A percentile compares a stretch with the other conserved stretches of the same genome.
Evolutionary conservation across 92 coral and sea anemone species (phyloP).

Genomic region (Isaurus tuberculatus): DNA sequence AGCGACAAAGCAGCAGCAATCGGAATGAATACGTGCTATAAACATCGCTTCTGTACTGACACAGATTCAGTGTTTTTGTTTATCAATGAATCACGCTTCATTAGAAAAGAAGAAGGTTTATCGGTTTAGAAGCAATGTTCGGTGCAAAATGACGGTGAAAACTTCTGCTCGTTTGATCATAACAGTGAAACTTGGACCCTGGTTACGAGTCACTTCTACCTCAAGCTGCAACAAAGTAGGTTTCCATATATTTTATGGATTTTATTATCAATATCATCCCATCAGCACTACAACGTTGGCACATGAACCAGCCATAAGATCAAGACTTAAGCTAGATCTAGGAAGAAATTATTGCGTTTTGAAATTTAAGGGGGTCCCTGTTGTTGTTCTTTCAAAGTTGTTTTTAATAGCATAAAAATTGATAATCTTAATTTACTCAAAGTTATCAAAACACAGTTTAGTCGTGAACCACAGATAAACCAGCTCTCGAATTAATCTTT

Average conservation of each 20-base stretch:
- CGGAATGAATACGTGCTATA: slow-evolving; percentile 29
- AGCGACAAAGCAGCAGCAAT: slow-evolving; percentile 33
- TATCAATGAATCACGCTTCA: slow-evolving; percentile 26
- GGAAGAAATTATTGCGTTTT: background rate
- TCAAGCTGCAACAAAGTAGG: slow-evolving; percentile 34
- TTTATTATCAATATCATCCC: no score
- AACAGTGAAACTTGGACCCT: slow-evolving; percentile 32
- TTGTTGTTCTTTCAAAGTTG: background rate
- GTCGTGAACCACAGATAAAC: background rate
- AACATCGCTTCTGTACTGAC: slow-evolving; percentile 22
- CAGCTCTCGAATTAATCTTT: background rate
- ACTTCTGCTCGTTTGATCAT: slow-evolving; percentile 37
- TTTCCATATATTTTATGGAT: background rate
- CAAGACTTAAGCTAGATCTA: background rate
- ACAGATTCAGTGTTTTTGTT: slow-evolving; percentile 5
- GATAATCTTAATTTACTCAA: background rate
- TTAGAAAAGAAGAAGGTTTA: background rate
- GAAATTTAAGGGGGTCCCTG: background rate
- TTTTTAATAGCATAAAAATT: background rate
- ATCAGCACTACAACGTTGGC: background rate
- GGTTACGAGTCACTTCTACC: slow-evolving; percentile 27
- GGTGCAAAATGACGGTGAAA: slow-evolving; percentile 34
- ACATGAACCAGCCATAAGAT: background rate
- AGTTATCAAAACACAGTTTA: background rate
- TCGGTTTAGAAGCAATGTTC: background rate